Evolutionary conservation across 2,113 vertebrate genomes (phyloP), one percentile per base, ranked within the genome.

Genomic region (Hippocampus guttulatus): DNA sequence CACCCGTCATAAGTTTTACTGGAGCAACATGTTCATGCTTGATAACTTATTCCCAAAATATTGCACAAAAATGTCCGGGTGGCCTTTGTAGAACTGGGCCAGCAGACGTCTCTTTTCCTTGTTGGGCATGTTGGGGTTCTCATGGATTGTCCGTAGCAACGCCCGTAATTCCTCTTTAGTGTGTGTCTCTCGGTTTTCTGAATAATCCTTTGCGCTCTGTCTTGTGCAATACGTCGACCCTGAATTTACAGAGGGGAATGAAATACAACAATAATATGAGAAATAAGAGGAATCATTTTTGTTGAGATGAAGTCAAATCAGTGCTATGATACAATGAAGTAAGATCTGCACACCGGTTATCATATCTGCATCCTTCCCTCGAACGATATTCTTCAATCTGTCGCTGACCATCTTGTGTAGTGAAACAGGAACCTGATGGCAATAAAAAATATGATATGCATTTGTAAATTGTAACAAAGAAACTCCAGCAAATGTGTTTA

Each of bases 371-470:
- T 98, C 95, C 71, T 89, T 93, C 63, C 96, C 96, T 38, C 91
- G 93, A 74, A 96, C 91, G 66, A 98, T 91, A 77, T 92, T 93
- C 71, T 85, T 75, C 70, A 98, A 89, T 79, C 96, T 95, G 68
- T 96, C 90, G 80, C 96, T 95, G 78, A 98, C 97, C 90, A 97
- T 94, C 88, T 95, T 96, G 90, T 98, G 96, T 81, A 99, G 81
- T 0, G 91, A 90, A 73, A 91, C 94, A 10, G 96, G 95, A 84
- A 97, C 94, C 96, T 98, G 75, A 27, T 73, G 73, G 68, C 0
- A 74, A 67, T 64, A 18, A 77, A 33, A 38, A 38, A 38, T 38
- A 6, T 38, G 5, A 38, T 5, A 38, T 38, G 0, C 5, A 38
- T 38, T 38, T 38, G 33, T 43, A 43, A 11, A 43, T 43, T 43